phyloP scores from a whole-genome alignment of 2,113 vertebrate species.

The Rhegmatorhina hoffmannsi region DNA sequence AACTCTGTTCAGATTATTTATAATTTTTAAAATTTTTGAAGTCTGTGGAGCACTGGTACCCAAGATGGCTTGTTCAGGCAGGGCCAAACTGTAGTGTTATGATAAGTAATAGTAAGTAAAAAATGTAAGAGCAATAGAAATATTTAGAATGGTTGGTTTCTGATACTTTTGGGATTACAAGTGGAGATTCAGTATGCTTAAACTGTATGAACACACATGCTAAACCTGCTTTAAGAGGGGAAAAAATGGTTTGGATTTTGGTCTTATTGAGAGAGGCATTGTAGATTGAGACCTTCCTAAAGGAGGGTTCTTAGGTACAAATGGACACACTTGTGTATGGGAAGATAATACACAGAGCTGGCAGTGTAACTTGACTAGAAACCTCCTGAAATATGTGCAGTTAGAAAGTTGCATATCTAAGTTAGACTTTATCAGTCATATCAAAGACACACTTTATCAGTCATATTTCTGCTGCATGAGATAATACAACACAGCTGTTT shows the following conservation, averaged over 20 bases:
- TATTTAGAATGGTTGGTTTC: not conserved
- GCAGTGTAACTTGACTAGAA: not conserved
- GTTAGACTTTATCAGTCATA: not conserved
- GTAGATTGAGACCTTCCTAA: not conserved
- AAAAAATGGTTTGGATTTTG: not conserved
- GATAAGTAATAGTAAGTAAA: not conserved
- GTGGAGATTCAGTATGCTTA: not conserved
- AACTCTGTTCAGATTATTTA: not conserved
- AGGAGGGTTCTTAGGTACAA: accelerated
- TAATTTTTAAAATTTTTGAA: not conserved
- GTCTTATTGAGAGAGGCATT: not conserved
- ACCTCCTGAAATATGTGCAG: not conserved
- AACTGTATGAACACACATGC: not conserved
- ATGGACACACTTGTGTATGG: not conserved
- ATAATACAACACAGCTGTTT: not conserved
- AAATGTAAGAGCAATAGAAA: not conserved
- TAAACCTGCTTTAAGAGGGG: not conserved
- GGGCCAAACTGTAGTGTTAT: not conserved
- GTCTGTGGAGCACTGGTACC: not conserved
- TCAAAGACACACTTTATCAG: not conserved
- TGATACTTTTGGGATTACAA: not conserved
- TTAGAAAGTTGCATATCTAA: not conserved
- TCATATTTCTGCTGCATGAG: accelerated
- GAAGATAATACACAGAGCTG: not conserved
- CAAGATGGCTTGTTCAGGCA: not conserved